Conservation (phyloP, 2,797 vertebrate genomes). For the Pseudotriccus pelzelni region DNA sequence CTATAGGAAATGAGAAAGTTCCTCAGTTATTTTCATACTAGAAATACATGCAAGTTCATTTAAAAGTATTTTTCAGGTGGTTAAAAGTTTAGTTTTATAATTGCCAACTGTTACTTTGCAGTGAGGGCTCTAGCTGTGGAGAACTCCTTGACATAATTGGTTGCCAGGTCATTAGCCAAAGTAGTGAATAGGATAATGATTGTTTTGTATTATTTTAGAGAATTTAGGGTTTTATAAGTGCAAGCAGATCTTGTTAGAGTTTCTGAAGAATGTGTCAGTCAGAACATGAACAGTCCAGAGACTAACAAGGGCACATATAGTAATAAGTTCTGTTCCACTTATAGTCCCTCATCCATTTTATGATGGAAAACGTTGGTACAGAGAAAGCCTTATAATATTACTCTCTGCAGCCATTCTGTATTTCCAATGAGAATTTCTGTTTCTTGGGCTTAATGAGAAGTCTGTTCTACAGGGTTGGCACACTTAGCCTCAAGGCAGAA, state of each 20-base stretch:
- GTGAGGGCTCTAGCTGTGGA: not conserved
- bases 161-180: constrained; percentile 12
- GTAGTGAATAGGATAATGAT: not conserved
- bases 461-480: not conserved
- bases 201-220: constrained; percentile 20
- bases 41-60: not conserved
- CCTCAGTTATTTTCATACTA: not conserved
- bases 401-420: not conserved
- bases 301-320: not conserved
- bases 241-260: constrained; percentile 9
- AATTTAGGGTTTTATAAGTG: not conserved
- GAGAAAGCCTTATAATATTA: not conserved
- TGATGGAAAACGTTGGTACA: not conserved
- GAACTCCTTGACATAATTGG: not conserved
- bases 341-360: not conserved
- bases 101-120: not conserved
- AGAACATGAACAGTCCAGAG: not conserved
- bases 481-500: not conserved
- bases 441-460: not conserved
- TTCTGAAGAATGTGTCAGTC: not conserved
- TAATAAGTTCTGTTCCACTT: not conserved
- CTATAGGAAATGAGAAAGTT: not conserved
- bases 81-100: constrained; percentile 10
- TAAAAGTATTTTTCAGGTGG: not conserved
- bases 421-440: not conserved